phyloP scores from a whole-genome alignment of 1,140 invertebrate genomes.

The Cydia fagiglandana region DNA sequence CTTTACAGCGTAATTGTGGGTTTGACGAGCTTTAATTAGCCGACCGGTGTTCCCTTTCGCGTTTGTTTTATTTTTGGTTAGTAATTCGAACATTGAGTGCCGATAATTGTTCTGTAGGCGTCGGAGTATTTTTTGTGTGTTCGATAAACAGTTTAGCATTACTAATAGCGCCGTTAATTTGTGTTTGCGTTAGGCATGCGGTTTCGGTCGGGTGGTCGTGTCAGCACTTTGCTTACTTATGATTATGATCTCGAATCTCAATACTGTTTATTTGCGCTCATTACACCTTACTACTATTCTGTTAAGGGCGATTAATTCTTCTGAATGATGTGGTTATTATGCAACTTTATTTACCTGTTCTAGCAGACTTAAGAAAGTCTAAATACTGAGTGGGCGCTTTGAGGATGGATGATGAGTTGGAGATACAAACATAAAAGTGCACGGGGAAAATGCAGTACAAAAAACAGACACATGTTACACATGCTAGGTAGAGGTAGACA shows the following conservation, averaged over 20 bases:
- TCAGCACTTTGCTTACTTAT: constrained; percentile 11
- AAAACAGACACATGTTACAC: no score
- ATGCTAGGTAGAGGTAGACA: no score
- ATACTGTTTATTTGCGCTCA: constrained; percentile 3
- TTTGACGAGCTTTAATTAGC: constrained; percentile 30
- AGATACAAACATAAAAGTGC: no score
- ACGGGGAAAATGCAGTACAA: no score
- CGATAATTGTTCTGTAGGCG: constrained; percentile 33
- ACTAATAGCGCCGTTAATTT: constrained; percentile 49
- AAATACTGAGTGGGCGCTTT: neutral
- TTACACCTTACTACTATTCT: neutral
- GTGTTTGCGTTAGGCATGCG: constrained; percentile 40
- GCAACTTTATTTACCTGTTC: neutral
- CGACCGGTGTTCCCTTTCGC: neutral
- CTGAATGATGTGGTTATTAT: neutral
- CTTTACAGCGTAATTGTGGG: constrained; percentile 36
- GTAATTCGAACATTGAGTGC: constrained; percentile 20
- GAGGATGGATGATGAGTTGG: no score
- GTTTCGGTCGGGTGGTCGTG: neutral
- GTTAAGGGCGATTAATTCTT: neutral
- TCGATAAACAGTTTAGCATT: constrained; percentile 34
- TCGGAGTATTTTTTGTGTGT: constrained; percentile 41
- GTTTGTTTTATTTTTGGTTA: constrained; percentile 19
- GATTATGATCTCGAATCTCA: neutral
- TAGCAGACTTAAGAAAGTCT: neutral